Evolutionary conservation across 2,113 vertebrate species (phyloP).

Genomic region (Colossoma macropomum): DNA sequence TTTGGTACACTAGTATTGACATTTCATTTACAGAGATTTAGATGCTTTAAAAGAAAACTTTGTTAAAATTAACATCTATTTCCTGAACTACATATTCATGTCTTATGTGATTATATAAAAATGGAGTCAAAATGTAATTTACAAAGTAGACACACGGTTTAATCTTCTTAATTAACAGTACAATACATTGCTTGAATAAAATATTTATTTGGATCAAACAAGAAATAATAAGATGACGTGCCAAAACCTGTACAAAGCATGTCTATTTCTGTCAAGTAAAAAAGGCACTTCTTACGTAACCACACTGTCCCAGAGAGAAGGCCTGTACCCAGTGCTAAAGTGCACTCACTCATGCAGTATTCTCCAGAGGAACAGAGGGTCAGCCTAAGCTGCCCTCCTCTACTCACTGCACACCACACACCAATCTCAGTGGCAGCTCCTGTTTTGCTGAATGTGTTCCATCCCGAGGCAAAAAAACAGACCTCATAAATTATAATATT

Average conservation of each 20-base stretch:
- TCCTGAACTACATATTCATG: too few species aligned
- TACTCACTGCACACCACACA: neutral
- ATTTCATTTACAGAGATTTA: too few species aligned
- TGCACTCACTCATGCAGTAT: slow-evolving; percentile 6
- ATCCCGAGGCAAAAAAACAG: slow-evolving; percentile 4
- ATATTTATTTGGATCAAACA: slow-evolving; percentile 16
- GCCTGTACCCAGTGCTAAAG: neutral
- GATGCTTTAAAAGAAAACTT: too few species aligned
- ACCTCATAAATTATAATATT: neutral
- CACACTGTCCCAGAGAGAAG: neutral
- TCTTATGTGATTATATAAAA: too few species aligned
- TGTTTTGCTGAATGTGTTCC: slow-evolving; percentile 7
- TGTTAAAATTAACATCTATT: too few species aligned
- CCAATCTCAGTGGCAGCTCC: neutral
- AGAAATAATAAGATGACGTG: neutral
- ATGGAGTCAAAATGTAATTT: too few species aligned
- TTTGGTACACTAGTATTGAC: too few species aligned
- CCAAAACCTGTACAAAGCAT: slow-evolving; percentile 18
- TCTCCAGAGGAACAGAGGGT: neutral
- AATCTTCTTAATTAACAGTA: neutral
- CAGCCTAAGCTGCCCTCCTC: neutral
- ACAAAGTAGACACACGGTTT: neutral
- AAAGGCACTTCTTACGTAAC: neutral
- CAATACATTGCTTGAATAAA: neutral
- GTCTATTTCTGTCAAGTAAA: neutral